Evolutionary conservation across 1,140 invertebrate species (phyloP).

Genomic region (Bathynomus jamesi): DNA sequence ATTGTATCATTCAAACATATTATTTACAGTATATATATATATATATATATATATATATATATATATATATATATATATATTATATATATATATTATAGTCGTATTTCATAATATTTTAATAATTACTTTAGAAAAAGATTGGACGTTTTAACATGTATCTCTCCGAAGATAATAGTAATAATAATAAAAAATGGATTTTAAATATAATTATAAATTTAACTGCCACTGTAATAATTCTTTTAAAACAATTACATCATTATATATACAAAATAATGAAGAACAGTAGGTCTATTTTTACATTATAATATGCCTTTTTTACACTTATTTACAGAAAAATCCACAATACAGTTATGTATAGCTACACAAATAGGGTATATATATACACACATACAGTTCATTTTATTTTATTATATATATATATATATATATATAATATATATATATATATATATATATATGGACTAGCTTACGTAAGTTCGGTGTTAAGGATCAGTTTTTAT

Average conservation of each 20-base stretch:
- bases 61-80: too few relatives aligned
- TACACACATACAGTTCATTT: background rate
- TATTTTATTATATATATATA: background rate
- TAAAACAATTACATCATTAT: too few relatives aligned
- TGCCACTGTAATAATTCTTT: too few relatives aligned
- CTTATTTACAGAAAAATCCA: too few relatives aligned
- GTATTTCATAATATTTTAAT: background rate
- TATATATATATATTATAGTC: background rate
- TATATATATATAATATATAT: background rate
- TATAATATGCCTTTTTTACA: background rate
- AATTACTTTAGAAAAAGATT: too few relatives aligned
- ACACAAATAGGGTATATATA: background rate
- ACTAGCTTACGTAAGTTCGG: background rate
- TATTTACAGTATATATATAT: too few relatives aligned
- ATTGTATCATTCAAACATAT: too few relatives aligned
- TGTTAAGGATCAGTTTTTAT: background rate
- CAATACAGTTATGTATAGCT: background rate
- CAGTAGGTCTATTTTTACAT: background rate
- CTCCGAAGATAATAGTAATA: too few relatives aligned
- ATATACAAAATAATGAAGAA: background rate
- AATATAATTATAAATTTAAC: too few relatives aligned
- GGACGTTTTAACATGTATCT: too few relatives aligned
- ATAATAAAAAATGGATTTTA: too few relatives aligned
- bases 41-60: too few relatives aligned
- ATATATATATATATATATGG: background rate